A percentile compares a stretch with the other conserved stretches of the same genome.
These are phyloP conservation scores for Lepidiolamprologus cunningtoni DNA, from an alignment of 2,113 vertebrate species.

Conservation along the genomic window DNA sequence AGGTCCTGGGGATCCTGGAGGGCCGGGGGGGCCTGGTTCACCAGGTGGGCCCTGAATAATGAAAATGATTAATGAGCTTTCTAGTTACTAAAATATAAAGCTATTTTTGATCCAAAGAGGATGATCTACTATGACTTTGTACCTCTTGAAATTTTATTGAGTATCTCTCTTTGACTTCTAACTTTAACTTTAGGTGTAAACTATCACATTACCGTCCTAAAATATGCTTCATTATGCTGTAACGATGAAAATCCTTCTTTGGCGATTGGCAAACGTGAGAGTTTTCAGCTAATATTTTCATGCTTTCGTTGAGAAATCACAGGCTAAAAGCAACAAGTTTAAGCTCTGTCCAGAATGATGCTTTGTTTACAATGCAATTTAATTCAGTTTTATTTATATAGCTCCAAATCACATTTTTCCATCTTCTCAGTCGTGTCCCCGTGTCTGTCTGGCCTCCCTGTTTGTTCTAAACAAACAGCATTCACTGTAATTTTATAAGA, in stretches of 20 bases:
- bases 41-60: conserved; percentile 79
- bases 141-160: neutral
- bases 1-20: conserved; percentile 85
- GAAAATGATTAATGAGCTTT: neutral
- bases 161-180: neutral
- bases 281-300: neutral
- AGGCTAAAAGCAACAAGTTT: neutral
- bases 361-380: neutral
- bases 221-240: fast-evolving
- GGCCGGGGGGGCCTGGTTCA: conserved; percentile 85
- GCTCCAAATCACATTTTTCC: neutral
- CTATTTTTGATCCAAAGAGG: neutral
- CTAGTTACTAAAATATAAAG: neutral
- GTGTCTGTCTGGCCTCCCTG: neutral
- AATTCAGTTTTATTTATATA: neutral
- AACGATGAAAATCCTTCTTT: neutral
- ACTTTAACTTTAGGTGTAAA: neutral
- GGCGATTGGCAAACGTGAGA: neutral
- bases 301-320: neutral
- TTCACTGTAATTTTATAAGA: neutral
- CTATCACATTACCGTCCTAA: neutral
- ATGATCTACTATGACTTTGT: neutral
- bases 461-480: neutral
- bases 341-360: neutral
- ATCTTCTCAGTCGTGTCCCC: neutral